These are phyloP conservation scores for Halictus quadricinctus DNA, from an alignment of 2,888 invertebrate species.

Conservation along the genomic window DNA sequence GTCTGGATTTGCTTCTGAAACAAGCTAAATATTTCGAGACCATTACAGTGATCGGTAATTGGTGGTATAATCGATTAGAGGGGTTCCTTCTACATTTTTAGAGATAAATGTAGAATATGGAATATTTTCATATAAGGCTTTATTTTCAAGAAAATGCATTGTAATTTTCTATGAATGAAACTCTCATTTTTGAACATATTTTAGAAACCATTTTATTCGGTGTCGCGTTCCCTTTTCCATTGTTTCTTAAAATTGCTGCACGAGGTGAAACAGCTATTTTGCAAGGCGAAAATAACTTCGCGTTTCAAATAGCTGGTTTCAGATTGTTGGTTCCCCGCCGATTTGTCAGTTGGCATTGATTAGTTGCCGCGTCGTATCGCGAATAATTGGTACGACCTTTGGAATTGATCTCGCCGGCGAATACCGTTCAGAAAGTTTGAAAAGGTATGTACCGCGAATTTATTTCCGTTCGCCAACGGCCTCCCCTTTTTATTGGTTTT, in stretches of 20 bases:
- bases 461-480: not conserved
- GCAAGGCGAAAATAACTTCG: not conserved
- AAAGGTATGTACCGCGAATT: not conserved
- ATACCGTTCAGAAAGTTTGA: not conserved
- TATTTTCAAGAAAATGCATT: too few relatives aligned
- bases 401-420: not conserved
- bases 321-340: not conserved
- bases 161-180: too few relatives aligned
- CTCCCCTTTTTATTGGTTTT: conserved; percentile 34
- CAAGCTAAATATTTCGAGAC: too few relatives aligned
- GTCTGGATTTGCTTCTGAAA: too few relatives aligned
- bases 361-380: not conserved
- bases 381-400: not conserved
- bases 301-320: not conserved
- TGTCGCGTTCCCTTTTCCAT: too few relatives aligned
- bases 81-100: too few relatives aligned
- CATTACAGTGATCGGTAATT: too few relatives aligned
- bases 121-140: too few relatives aligned
- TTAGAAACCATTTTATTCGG: too few relatives aligned
- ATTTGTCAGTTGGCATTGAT: not conserved
- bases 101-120: too few relatives aligned
- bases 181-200: too few relatives aligned
- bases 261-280: not conserved
- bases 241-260: not conserved
- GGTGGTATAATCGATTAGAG: too few relatives aligned